phyloP scores from a whole-genome alignment of 2,797 vertebrate species.

The Alcedo atthis region DNA sequence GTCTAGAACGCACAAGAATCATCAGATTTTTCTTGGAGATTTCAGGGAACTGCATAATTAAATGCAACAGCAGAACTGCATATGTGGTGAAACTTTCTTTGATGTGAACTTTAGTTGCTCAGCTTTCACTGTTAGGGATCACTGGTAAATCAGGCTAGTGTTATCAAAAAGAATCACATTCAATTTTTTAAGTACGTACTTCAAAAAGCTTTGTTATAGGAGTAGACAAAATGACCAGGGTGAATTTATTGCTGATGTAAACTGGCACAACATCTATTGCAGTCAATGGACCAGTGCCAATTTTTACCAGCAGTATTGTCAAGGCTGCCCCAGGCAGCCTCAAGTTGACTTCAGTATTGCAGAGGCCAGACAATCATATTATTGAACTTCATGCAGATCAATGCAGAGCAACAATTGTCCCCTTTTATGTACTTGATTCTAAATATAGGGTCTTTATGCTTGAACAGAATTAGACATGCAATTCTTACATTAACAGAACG shows the following conservation, averaged over 20 bases:
- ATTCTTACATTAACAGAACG: background rate
- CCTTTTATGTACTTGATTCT: background rate
- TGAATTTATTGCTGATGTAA: slow-evolving; percentile 3
- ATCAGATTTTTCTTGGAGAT: background rate
- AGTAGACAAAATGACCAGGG: background rate
- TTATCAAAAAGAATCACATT: background rate
- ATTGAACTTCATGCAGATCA: background rate
- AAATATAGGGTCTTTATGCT: background rate
- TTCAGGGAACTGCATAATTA: slow-evolving; percentile 3
- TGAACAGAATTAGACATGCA: slow-evolving; percentile 8
- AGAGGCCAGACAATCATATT: background rate
- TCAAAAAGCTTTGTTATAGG: background rate
- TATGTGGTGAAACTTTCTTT: background rate
- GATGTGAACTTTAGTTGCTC: background rate
- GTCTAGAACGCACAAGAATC: background rate
- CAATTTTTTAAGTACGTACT: background rate
- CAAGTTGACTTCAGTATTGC: background rate
- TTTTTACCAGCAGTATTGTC: background rate
- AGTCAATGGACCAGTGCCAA: background rate
- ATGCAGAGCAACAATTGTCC: background rate
- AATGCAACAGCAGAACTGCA: background rate
- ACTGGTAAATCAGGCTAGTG: background rate
- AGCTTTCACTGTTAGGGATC: background rate
- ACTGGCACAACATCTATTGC: background rate
- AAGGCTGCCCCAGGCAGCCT: background rate